phyloP scores from a whole-genome alignment of 2,113 vertebrate species.

The Tragelaphus buxtoni region DNA sequence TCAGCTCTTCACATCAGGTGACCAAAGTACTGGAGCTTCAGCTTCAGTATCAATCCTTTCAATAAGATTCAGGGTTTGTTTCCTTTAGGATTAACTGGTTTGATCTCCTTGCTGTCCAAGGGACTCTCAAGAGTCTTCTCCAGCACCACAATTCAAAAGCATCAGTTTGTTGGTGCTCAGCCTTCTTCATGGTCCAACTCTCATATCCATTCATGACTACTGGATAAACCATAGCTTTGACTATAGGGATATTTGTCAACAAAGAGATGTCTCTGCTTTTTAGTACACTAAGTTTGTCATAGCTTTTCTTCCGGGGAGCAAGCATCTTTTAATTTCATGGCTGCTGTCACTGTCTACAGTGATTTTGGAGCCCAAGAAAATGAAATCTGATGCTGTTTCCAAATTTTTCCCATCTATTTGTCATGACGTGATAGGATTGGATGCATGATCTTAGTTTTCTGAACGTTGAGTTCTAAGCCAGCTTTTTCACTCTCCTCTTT shows the following conservation, averaged over 20 bases:
- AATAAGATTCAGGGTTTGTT: neutral
- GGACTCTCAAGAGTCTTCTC: neutral
- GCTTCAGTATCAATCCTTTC: neutral
- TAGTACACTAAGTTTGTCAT: neutral
- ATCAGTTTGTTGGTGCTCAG: neutral
- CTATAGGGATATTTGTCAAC: neutral
- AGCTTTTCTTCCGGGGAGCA: neutral
- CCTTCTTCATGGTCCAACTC: neutral
- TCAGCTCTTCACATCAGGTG: neutral
- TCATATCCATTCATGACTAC: neutral
- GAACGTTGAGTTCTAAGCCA: neutral
- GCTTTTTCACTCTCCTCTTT: neutral
- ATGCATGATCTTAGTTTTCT: neutral
- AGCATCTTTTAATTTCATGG: neutral
- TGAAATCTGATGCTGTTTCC: neutral
- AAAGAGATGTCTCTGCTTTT: neutral
- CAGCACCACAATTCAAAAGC: neutral
- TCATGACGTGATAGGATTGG: neutral
- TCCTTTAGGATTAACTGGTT: neutral
- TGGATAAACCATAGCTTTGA: neutral
- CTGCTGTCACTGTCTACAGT: neutral
- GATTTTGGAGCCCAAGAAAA: neutral
- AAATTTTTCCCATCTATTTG: neutral
- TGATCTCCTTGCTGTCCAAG: neutral
- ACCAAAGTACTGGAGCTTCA: neutral